Evolutionary conservation across 2,797 vertebrate genomes (phyloP).

Genomic region (Todus mexicanus): DNA sequence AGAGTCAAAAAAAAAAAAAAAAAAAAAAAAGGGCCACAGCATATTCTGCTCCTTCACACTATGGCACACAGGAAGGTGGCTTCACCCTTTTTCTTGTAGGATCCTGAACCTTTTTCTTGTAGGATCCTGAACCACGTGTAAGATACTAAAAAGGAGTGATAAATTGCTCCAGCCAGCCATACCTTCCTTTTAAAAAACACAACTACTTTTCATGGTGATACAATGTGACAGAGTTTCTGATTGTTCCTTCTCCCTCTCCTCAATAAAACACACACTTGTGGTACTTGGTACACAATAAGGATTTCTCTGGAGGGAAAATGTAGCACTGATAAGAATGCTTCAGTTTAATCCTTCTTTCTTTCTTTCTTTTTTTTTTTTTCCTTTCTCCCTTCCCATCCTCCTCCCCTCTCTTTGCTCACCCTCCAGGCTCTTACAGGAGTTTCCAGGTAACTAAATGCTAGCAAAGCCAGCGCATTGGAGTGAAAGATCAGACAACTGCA

Average conservation of each 20-base stretch:
- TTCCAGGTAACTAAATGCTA: slow-evolving; percentile 47
- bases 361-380: neutral
- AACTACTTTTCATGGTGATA: neutral
- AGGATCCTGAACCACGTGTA: neutral
- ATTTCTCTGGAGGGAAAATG: slow-evolving; percentile 49
- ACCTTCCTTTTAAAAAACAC: neutral
- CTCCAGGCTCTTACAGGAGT: neutral
- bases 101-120: neutral
- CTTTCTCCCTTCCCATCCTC: neutral
- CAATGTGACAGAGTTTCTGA: slow-evolving; percentile 24
- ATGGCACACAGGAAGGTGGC: accelerated
- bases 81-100: neutral
- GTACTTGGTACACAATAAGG: neutral
- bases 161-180: neutral
- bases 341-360: slow-evolving; percentile 17
- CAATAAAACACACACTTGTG: neutral
- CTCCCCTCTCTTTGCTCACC: neutral
- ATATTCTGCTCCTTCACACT: neutral
- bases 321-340: neutral
- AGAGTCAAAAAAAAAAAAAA: neutral
- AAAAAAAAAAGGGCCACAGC: too few relatives aligned
- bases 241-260: slow-evolving; percentile 11
- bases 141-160: neutral
- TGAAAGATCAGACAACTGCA: neutral
- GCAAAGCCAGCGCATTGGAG: slow-evolving; percentile 14